Evolutionary conservation across 2,797 vertebrate genomes (phyloP), one percentile per base, ranked within the genome.

Genomic region (Erpetoichthys calabaricus): DNA sequence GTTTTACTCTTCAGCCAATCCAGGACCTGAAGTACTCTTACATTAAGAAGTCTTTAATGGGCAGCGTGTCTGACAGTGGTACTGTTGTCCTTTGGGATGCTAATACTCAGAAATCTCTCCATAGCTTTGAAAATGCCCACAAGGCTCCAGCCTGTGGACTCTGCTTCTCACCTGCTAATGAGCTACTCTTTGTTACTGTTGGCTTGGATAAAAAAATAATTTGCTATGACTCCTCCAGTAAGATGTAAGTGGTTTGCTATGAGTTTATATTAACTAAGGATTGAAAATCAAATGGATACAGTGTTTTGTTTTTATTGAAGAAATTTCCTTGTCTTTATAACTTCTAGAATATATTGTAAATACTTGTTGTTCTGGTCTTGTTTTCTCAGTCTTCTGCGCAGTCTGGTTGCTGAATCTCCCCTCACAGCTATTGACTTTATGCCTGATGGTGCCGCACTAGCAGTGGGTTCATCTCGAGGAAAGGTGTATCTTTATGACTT

Each of bases 171-270:
- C 95, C 96, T 3, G 84, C 90, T 75, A 96, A 89, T 57, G 91
- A 97, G 46, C 68, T 98, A 69, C 81, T 99, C 10, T 82, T 96
- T 69, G 89, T 93, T 71, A 97, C 91, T 45, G 84, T 93, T 44
- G 95, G 96, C 49, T 75, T 98, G 71, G 96, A 99, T 80, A 99
- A 98, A 82, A 94, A 90, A 84, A 89, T 98, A 59, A 75, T 94
- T 80, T 94, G 92, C 64, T 99, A 97, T 67, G 96, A 99, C 73
- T 89, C 89, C 1, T 82, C 85, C 67, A 94, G 91, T 83, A 98
- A 91, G 81, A 93, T 88, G 95, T 97, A 77, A 86, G 86, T 42
- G 4, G 42, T 50, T 10, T 55, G 45, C 9, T 25, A 6, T 42
- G 53, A 41, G 10, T 25, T 25, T 4, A 51, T 25, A 6, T 51